These are phyloP conservation scores for mouse (Mus musculus) DNA, from an alignment of 2,113 vertebrate genomes.

Conservation along the genomic window DNA sequence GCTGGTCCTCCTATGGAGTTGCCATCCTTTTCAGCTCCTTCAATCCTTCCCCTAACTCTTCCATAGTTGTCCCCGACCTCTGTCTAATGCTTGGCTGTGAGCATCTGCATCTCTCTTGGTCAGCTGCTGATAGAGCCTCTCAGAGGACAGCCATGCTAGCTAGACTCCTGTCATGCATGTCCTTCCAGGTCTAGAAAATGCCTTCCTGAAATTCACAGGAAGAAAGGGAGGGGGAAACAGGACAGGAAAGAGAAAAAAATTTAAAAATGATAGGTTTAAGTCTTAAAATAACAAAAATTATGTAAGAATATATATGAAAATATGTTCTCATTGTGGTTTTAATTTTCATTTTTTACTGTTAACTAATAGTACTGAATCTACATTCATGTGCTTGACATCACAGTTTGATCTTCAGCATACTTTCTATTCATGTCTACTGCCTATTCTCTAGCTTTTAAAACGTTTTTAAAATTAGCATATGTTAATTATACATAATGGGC, in stretches of 20 bases:
- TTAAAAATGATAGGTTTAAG: background rate
- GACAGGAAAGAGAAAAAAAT: background rate
- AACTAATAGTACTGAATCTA: background rate
- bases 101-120: too few species aligned
- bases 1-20: too few species aligned
- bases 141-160: too few species aligned
- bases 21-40: too few species aligned
- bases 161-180: too few species aligned
- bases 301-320: background rate
- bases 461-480: background rate
- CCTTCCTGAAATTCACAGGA: background rate
- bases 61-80: too few species aligned
- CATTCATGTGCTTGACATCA: background rate
- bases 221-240: background rate
- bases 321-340: background rate
- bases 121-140: too few species aligned
- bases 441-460: background rate
- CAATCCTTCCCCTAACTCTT: too few species aligned
- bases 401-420: background rate
- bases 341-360: background rate
- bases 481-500: slow-evolving; percentile 17
- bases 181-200: background rate
- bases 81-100: too few species aligned
- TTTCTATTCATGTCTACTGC: background rate
- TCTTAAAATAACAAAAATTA: background rate